Evolutionary conservation across 2,888 invertebrate species (phyloP), one percentile per base, ranked within the genome.

Genomic region (Auanema sp.): DNA sequence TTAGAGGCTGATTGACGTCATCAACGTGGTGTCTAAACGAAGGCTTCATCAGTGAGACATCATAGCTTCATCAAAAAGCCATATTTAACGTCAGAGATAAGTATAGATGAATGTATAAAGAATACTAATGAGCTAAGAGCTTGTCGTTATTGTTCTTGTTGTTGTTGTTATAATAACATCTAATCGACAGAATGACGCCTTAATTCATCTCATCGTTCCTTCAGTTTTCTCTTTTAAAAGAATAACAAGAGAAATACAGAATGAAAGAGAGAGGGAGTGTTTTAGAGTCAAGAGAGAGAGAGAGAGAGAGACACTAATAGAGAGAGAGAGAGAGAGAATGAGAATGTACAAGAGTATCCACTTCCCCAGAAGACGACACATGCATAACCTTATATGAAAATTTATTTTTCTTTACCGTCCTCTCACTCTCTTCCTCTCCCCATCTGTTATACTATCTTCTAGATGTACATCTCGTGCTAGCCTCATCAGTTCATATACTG

Each of bases 51-150:
- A 33, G 33, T 33, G 33, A 33, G 33, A 33, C 33, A 33, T 33
- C 33, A 33, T 3, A 33, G 33, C 33, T 33, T 33, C 33, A 33
- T 33, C 33, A 33, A 33, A 33, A 33, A 33, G 33, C 33, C 47
- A 47, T 18, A 16, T 21, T 47, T 47, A 47, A 47, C 47, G 16
- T 3, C 21, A 47, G 16, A 14, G 43, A 18, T 18, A 47, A 47
- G 16, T 47, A 47, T 47, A 18, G 47, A 47, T 47, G 47, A 47
- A 18, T 21, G 47, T 47, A 21, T 53, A 49, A 40, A 41, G 60
- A 33, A 60, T 60, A 55, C 60, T 60, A 60, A 60, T 60, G 60
- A 60, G 60, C 44, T 18, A 58, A 16, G 16, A 49, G 44, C 40
- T 42, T 51, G 33, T 33, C 33, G 8, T 33, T 33, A 33, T 33